These are phyloP conservation scores for Oreohelix idahoensis DNA, from an alignment of 1,140 invertebrate species.

Conservation along the genomic window DNA sequence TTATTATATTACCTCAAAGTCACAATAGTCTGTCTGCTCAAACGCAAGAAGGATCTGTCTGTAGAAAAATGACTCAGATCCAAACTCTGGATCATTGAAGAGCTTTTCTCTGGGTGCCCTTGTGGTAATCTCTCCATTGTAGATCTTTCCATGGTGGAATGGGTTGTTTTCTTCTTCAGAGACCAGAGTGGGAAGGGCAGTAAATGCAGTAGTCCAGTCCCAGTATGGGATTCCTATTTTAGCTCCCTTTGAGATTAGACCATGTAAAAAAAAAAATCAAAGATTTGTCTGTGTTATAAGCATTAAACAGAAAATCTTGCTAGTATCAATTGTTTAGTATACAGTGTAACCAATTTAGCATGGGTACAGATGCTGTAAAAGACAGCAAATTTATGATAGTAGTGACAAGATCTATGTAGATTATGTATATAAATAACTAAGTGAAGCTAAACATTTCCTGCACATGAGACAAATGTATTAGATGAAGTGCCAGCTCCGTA, in stretches of 20 bases:
- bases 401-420: no score
- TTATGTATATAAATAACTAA: no score
- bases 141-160: conserved; percentile 34
- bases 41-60: conserved; percentile 43
- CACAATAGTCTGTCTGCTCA: conserved; percentile 38
- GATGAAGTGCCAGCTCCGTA: no score
- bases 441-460: no score
- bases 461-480: no score
- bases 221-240: conserved; percentile 44
- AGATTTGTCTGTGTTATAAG: no score
- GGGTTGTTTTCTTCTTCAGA: conserved; percentile 40
- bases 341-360: no score
- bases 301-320: no score
- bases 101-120: conserved; percentile 36
- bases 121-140: conserved; percentile 11
- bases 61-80: conserved; percentile 44
- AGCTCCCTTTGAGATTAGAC: conserved; percentile 39
- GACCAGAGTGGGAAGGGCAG: conserved; percentile 39
- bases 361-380: no score
- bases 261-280: no score
- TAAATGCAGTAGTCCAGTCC: conserved; percentile 49
- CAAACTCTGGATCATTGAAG: conserved; percentile 43
- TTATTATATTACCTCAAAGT: conserved; percentile 28
- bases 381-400: no score
- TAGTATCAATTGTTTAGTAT: no score